phyloP scores from a whole-genome alignment of 2,888 invertebrate genomes.

The Cephus rjabovi region DNA sequence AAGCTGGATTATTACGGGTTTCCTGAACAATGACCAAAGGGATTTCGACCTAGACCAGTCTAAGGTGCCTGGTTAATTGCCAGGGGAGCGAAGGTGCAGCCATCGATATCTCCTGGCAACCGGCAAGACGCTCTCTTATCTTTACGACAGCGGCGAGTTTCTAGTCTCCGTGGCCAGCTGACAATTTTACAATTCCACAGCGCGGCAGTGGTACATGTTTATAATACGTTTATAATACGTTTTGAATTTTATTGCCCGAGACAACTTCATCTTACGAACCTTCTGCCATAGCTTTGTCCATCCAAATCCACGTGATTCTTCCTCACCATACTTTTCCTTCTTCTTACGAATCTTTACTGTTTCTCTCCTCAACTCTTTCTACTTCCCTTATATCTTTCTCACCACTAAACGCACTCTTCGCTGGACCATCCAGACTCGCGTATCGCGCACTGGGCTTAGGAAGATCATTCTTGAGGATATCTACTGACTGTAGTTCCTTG shows the following conservation, averaged over 20 bases:
- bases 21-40: slow-evolving; percentile 4
- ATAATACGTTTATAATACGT: slow-evolving; percentile 56
- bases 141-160: slow-evolving; percentile 43
- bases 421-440: background rate
- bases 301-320: background rate
- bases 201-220: slow-evolving; percentile 53
- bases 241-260: slow-evolving; percentile 50
- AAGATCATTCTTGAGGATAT: background rate
- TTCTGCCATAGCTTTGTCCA: background rate
- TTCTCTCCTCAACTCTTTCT: background rate
- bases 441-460: background rate
- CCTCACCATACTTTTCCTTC: background rate
- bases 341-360: background rate
- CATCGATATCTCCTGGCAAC: slow-evolving; percentile 22
- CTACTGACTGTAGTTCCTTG: no score
- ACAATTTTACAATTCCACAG: slow-evolving; percentile 56
- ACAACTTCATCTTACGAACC: slow-evolving; percentile 1
- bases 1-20: background rate
- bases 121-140: slow-evolving; percentile 34
- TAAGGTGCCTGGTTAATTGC: slow-evolving; percentile 24
- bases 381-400: background rate
- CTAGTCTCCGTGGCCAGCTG: slow-evolving; percentile 38
- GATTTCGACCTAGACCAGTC: background rate
- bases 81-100: slow-evolving; percentile 15
- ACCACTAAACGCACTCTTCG: background rate